These are phyloP conservation scores for Malurus leucopterus DNA, from an alignment of 2,797 vertebrate genomes.

Conservation along the genomic window DNA sequence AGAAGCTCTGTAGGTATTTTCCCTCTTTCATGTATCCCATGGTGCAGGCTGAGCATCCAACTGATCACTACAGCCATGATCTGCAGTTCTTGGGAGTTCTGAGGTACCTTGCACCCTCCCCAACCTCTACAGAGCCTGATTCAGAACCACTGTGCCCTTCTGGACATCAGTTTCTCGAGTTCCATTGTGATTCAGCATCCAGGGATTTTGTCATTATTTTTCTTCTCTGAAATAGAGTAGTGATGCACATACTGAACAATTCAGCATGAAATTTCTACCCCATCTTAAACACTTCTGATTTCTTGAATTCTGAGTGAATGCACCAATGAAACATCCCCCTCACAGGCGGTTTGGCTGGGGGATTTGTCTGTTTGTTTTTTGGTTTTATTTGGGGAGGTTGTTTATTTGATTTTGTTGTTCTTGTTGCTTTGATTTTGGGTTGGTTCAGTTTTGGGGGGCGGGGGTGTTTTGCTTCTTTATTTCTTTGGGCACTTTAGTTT, in stretches of 20 bases:
- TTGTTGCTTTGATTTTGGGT: background rate
- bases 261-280: background rate
- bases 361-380: background rate
- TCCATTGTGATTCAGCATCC: background rate
- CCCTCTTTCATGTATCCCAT: background rate
- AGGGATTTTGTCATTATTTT: background rate
- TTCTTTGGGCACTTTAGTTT: background rate
- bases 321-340: background rate
- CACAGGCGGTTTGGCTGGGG: background rate
- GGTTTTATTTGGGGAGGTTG: too few relatives aligned
- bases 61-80: background rate
- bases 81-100: background rate
- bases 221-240: background rate
- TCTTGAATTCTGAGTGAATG: background rate
- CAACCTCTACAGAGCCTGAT: background rate
- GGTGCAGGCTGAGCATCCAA: background rate
- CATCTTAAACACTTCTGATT: background rate
- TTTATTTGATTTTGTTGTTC: background rate
- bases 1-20: background rate
- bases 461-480: background rate
- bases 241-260: background rate
- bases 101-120: background rate
- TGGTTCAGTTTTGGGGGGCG: background rate
- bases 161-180: background rate
- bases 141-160: background rate